Conservation (phyloP, 2,113 vertebrate genomes). For the Natator depressus region DNA sequence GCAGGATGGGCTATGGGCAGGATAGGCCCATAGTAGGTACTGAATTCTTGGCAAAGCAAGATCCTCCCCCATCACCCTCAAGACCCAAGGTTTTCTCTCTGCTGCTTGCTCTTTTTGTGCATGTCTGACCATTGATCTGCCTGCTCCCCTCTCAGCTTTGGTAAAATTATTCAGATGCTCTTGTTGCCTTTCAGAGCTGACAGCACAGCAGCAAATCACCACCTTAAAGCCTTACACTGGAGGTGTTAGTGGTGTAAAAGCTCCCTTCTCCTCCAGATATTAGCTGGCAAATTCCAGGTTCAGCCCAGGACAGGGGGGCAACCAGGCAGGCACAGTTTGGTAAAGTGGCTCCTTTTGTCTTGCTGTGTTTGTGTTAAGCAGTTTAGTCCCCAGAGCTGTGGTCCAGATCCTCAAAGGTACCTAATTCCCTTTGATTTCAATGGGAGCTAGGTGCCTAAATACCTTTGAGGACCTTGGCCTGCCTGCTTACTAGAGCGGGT, state of each 20-base stretch:
- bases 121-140: rapidly evolving
- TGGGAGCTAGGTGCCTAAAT: background rate
- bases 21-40: rapidly evolving
- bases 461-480: constrained; percentile 10
- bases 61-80: background rate
- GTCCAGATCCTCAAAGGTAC: background rate
- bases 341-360: background rate
- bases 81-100: rapidly evolving
- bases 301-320: background rate
- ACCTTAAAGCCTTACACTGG: rapidly evolving
- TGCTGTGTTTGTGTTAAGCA: background rate
- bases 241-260: rapidly evolving
- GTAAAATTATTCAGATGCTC: rapidly evolving
- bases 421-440: rapidly evolving
- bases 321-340: background rate
- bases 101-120: background rate
- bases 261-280: background rate
- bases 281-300: background rate
- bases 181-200: background rate
- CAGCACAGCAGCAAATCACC: rapidly evolving
- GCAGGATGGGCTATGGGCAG: background rate
- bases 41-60: background rate
- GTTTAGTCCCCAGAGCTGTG: background rate
- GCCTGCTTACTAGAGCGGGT: constrained; percentile 26
- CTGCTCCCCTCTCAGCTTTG: background rate